phyloP scores from a whole-genome alignment of 2,113 vertebrate genomes.

The Oenanthe oenanthe region DNA sequence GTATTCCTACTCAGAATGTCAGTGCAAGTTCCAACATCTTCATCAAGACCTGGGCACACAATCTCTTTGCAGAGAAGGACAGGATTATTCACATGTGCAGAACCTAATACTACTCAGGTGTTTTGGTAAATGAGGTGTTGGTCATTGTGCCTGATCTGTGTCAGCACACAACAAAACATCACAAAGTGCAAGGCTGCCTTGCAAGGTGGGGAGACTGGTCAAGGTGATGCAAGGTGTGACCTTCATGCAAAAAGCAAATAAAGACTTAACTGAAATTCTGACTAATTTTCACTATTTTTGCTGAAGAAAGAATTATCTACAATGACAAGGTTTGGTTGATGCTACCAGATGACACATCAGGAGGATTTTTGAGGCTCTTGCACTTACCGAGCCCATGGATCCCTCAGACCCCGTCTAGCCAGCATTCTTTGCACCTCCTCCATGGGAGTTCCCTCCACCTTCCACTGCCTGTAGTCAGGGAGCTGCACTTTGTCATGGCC shows the following conservation, averaged over 20 bases:
- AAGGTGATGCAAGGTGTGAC: background rate
- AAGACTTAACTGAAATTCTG: background rate
- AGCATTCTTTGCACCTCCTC: conserved; percentile 84
- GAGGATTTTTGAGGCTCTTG: background rate
- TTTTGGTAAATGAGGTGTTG: background rate
- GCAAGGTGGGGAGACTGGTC: background rate
- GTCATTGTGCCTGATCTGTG: background rate
- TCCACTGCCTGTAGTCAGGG: conserved; percentile 91
- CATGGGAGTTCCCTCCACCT: conserved; percentile 88
- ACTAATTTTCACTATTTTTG: background rate
- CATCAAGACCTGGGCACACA: background rate
- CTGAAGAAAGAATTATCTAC: background rate
- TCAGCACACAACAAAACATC: background rate
- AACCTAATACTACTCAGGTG: background rate
- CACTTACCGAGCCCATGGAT: conserved; percentile 91
- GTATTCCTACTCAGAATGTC: background rate
- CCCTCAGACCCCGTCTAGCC: conserved; percentile 82
- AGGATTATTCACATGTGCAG: background rate
- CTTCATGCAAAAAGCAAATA: rapidly evolving
- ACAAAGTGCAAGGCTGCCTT: background rate
- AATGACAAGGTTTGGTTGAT: background rate
- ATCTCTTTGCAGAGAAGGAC: background rate
- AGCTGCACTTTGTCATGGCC: conserved; percentile 77
- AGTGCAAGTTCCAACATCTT: background rate
- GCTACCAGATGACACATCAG: background rate